Evolutionary conservation across 2,113 vertebrate genomes (phyloP), one percentile per base, ranked within the genome.

Genomic region (Sorex fumeus): DNA sequence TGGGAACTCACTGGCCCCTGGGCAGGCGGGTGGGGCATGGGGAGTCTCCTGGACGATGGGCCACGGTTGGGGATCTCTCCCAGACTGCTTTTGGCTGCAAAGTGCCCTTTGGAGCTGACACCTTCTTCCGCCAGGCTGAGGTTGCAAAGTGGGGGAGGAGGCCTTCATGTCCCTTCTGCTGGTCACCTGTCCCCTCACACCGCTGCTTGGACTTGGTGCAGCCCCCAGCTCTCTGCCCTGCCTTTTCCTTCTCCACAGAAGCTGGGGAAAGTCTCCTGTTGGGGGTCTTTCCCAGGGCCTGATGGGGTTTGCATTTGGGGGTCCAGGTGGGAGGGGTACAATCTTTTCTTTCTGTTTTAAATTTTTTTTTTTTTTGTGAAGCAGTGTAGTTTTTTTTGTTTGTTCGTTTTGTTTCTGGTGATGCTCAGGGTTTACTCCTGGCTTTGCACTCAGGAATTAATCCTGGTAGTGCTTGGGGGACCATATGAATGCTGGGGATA

Each of bases 141-240:
- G 25, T 40, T 88, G 23, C 74, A 60, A n/a, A 76, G 34, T 40
- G 84, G 72, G 66, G 45, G 40, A 87, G 60, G 36, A 43, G 62
- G 47, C 21, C 53, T 60, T 23, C 8, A 8, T 60, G 57, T 23
- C 57, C 57, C 67, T 64, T 91, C 74, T 60, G 62, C 53, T 66
- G 57, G 62, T 32, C 72, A 11, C 28, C 5, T 36, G 79, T 50
- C 92, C 64, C 27, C 89, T 64, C n/a, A 66, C 57, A 28, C 50
- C 10, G 4, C 43, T 53, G 53, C 78, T 36, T 45, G 36, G 69
- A 57, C 87, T 83, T 85, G 69, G n/a, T 3, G 0, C 80, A 91
- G 89, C 72, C 89, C 60, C 72, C 72, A 71, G 86, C 75, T 87
- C 74, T 82, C 84, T 84, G 90, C 43, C 19, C 57, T 57, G 7